Base-by-base conservation (phyloP, 2,888 invertebrate genomes). In the Acrocera orbiculus region DNA sequence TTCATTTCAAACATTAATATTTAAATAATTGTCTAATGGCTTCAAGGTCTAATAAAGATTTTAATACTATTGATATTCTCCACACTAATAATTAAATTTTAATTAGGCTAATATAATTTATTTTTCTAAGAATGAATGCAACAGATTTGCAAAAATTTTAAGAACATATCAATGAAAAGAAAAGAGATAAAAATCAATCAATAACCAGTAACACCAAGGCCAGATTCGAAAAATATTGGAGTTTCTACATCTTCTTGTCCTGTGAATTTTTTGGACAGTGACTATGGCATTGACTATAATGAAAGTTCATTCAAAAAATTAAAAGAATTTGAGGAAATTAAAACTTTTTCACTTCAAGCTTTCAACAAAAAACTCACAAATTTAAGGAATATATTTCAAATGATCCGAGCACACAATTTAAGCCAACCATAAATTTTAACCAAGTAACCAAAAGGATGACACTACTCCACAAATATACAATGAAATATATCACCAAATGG, bases 211-310 rank as follows among this genome's bases (percentile, higher is more conserved):
- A n/a, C n/a, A n/a, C n/a, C n/a, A n/a, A n/a, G n/a, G 29, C 45
- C 51, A 16, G 49, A 63, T 27, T 65, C 30, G 9, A 30, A 17
- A 13, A 7, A 22, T 25, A 11, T n/a, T 14, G 30, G 30, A 34
- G 14, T 34, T 10, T 64, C 64, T 19, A 64, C 66, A 4, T 62
- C 65, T 27, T 65, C 71, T 1, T 70, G 64, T 4, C 75, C 75
- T 3, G 70, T 63, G 4, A 76, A 58, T 20, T 77, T 76, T 52
- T 56, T 69, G 14, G 73, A 71, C 51, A 76, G 73, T 48, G 77
- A 77, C 50, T 76, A 76, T 48, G 75, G 76, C 56, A 77, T 76
- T 47, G 76, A 78, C 48, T 69, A 73, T 41, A 76, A 75, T 39
- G 66, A 69, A 35, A 64, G 67, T 38, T 59, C 65, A 10, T 66